Evolutionary conservation across 2,113 vertebrate genomes (phyloP).

Genomic region (Cyprinodon brontotheroides): DNA sequence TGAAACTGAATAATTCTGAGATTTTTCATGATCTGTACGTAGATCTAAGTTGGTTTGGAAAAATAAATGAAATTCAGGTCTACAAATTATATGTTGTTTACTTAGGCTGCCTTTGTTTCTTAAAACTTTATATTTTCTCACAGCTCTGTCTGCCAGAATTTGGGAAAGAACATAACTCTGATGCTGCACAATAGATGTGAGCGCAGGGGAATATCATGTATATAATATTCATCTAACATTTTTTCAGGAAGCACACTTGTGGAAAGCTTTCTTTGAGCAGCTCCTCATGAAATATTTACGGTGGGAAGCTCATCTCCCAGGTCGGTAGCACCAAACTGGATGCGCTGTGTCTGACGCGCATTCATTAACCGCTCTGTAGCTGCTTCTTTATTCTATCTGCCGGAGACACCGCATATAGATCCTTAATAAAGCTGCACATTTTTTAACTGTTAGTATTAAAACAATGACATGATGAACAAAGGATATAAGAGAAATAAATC

Average conservation of each 20-base stretch:
- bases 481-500: background rate
- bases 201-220: constrained; percentile 8
- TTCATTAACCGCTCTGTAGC: constrained; percentile 25
- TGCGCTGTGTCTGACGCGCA: background rate
- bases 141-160: background rate
- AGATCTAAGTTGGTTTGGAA: background rate
- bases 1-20: background rate
- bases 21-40: background rate
- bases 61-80: background rate
- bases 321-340: constrained; percentile 8
- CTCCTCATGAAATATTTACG: constrained; percentile 69
- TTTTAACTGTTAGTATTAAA: background rate
- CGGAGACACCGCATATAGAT: constrained; percentile 6
- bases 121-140: background rate
- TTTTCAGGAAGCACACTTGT: constrained; percentile 8
- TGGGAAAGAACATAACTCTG: background rate
- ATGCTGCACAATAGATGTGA: background rate
- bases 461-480: background rate
- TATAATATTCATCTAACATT: constrained; percentile 43
- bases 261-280: constrained; percentile 20
- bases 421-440: constrained; percentile 1
- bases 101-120: background rate
- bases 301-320: constrained; percentile 38
- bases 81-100: background rate
- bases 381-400: background rate